Percentiles rank a stretch among this genome's conserved stretches.
phyloP scores from a whole-genome alignment of 2,888 invertebrate species.

The Trachelus troglodyta region DNA sequence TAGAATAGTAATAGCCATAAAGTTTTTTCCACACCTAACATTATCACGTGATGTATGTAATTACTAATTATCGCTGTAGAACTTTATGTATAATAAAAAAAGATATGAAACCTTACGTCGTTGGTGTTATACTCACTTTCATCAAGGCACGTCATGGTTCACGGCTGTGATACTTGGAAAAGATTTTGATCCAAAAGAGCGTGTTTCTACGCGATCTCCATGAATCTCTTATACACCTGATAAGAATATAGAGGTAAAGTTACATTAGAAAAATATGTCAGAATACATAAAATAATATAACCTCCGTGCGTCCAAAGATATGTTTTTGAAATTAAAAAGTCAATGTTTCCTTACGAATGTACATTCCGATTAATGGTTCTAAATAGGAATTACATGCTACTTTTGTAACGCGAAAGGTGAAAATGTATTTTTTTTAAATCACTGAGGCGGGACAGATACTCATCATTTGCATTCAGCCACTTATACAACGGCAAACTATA shows the following conservation, averaged over 20 bases:
- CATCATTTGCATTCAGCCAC: background rate
- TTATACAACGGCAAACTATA: background rate
- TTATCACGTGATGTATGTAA: background rate
- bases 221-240: slow-evolving; percentile 57
- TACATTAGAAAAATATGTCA: slow-evolving; percentile 1
- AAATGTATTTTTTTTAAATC: background rate
- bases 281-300: background rate
- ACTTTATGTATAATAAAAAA: slow-evolving; percentile 11
- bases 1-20: background rate
- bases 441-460: too few species aligned
- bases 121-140: slow-evolving; percentile 41
- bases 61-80: slow-evolving; percentile 6
- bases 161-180: slow-evolving; percentile 46
- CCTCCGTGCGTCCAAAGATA: background rate
- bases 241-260: slow-evolving; percentile 41
- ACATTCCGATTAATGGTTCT: background rate
- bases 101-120: background rate
- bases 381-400: background rate
- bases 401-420: background rate
- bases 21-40: background rate
- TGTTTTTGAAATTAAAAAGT: background rate
- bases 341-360: background rate
- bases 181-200: slow-evolving; percentile 51
- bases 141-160: slow-evolving; percentile 47
- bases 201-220: slow-evolving; percentile 51